A percentile compares a stretch with the other conserved stretches of the same genome.
phyloP scores from a whole-genome alignment of 1,140 invertebrate species.

The Leptinotarsa texana region DNA sequence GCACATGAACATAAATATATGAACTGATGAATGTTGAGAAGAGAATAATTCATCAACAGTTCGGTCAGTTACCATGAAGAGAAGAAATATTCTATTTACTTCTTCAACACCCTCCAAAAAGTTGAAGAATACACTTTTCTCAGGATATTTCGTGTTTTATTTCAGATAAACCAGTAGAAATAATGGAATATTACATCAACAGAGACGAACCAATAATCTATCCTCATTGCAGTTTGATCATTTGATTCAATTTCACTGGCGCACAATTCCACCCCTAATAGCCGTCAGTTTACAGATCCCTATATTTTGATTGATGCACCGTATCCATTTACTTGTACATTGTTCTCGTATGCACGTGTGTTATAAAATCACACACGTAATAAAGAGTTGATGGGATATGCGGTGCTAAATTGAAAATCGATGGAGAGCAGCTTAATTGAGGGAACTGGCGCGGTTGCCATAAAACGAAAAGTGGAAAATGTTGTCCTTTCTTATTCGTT shows the following conservation, averaged over 20 bases:
- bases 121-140: too few species aligned
- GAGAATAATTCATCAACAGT: too few species aligned
- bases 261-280: neutral
- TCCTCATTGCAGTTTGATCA: neutral
- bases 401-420: conserved; percentile 1
- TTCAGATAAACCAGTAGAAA: too few species aligned
- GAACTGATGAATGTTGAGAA: too few species aligned
- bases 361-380: conserved; percentile 7
- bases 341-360: conserved; percentile 7
- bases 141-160: too few species aligned
- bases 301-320: conserved; percentile 3
- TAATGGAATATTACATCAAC: too few species aligned
- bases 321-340: neutral
- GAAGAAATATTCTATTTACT: too few species aligned
- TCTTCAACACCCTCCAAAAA: too few species aligned
- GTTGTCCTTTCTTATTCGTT: too few species aligned
- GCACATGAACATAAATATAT: too few species aligned
- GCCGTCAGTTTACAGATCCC: conserved; percentile 1
- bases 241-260: neutral
- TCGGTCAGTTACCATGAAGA: too few species aligned
- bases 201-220: too few species aligned
- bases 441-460: neutral
- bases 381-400: conserved; percentile 2
- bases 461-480: neutral
- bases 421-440: neutral